Base-by-base conservation (phyloP, 2,888 invertebrate genomes). In the Pogonocherus hispidulus region DNA sequence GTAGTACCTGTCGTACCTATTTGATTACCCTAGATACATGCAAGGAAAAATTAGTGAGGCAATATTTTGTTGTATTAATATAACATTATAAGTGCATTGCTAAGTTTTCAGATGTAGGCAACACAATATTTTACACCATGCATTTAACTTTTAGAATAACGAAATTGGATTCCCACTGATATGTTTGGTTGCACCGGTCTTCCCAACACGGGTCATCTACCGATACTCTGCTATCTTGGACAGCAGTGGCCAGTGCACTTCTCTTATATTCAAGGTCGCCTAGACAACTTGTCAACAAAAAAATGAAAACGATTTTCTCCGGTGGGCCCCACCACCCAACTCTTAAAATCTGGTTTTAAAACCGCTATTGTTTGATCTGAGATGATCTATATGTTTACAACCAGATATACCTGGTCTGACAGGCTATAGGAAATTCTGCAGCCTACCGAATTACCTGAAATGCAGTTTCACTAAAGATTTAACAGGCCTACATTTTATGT, bases 201-300 rank as follows among this genome's bases (percentile, higher is more conserved):
- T 54, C 37, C 52, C 19, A 19, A 32, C 47, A 55, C 52, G 60
- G 69, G 74, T 74, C 74, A 74, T 72, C 72, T 74, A 74, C 74
- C 74, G 73, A 49, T 46, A 64, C 60, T 63, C 49, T 65, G 57
- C 67, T 71, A 71, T 69, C 69, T 68, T 68, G 72, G 66, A 65
- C 70, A 70, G 59, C 70, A 32, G 65, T 73, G 78, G 78, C 76
- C 78, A 76, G 74, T 79, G 79, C 78, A 78, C 78, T 76, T 76
- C 78, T 77, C 78, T 77, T 76, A 57, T 67, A 72, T 69, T 74
- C 80, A 79, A 80, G 80, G 79, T 76, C 78, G 78, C 76, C 79
- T 79, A 79, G 77, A 76, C 80, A 75, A 77, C 72, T 77, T 72
- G 71, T 75, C 72, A 73, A 71, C 64, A 72, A 69, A 71, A 75